phyloP scores from a whole-genome alignment of 2,797 vertebrate species.

The Taenioides sp. region DNA sequence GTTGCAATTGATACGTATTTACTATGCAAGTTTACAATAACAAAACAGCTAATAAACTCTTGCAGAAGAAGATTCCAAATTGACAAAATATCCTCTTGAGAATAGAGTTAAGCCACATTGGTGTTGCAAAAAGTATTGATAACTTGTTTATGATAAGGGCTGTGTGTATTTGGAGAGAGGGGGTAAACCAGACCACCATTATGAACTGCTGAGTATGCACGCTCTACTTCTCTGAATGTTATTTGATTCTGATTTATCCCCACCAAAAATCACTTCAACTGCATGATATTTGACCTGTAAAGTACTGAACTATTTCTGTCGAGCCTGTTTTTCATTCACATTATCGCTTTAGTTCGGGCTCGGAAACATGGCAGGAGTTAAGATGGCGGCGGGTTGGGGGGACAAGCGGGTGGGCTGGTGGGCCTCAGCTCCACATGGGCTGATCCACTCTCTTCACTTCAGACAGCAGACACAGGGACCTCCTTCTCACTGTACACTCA shows the following conservation, averaged over 20 bases:
- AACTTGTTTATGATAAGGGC: too few relatives aligned
- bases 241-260: background rate
- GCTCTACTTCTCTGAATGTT: conserved; percentile 39
- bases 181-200: conserved; percentile 44
- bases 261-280: conserved; percentile 9
- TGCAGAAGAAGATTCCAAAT: too few relatives aligned
- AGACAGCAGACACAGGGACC: conserved; percentile 13
- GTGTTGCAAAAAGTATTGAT: too few relatives aligned
- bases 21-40: too few relatives aligned
- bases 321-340: background rate
- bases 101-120: too few relatives aligned
- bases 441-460: conserved; percentile 35
- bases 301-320: background rate
- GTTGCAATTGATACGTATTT: too few relatives aligned
- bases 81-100: too few relatives aligned
- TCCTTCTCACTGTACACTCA: conserved; percentile 30
- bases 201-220: conserved; percentile 64
- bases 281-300: background rate
- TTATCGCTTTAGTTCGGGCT: conserved; percentile 21
- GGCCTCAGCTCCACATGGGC: conserved; percentile 32
- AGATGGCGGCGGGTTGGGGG: conserved; percentile 57
- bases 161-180: conserved; percentile 18
- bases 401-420: conserved; percentile 15
- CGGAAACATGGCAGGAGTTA: conserved; percentile 60
- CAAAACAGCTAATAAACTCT: too few relatives aligned